A percentile compares a stretch with the other conserved stretches of the same genome.
Conservation (phyloP, 2,888 invertebrate species). For the Metallyticus violacea region DNA sequence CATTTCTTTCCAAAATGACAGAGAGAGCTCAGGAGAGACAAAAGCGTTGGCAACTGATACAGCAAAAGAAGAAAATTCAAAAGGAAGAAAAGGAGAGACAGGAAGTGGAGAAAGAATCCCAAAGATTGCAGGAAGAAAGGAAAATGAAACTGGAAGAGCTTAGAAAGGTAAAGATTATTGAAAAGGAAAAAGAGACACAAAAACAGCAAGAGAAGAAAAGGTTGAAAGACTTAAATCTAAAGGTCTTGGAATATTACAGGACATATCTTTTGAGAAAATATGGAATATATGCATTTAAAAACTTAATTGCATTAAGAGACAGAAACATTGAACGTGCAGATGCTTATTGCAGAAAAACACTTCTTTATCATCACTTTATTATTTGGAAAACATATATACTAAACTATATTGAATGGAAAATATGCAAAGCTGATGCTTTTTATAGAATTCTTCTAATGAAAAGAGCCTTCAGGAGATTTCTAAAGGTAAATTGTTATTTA, state of each 20-base stretch:
- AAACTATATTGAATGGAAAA: conserved; percentile 54
- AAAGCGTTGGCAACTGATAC: conserved; percentile 46
- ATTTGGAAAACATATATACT: not conserved
- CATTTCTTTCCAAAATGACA: conserved; percentile 70
- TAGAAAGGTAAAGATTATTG: conserved; percentile 37
- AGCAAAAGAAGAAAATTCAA: conserved; percentile 52
- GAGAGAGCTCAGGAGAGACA: conserved; percentile 65
- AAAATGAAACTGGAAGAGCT: conserved; percentile 48
- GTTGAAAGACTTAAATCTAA: conserved; percentile 38
- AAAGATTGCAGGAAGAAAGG: conserved; percentile 58
- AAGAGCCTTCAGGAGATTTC: conserved; percentile 36
- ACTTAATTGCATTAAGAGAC: conserved; percentile 42
- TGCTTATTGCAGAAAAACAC: conserved; percentile 49
- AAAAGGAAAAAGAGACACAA: conserved; percentile 48
- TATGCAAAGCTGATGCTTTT: conserved; percentile 44
- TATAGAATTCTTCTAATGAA: conserved; percentile 39
- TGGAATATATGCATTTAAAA: conserved; percentile 29
- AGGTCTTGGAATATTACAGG: conserved; percentile 48
- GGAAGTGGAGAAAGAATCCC: conserved; percentile 58
- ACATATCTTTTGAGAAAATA: conserved; percentile 41
- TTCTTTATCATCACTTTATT: conserved; percentile 47
- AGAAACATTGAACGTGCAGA: conserved; percentile 49
- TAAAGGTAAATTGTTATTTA: not conserved
- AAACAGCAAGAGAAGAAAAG: conserved; percentile 45
- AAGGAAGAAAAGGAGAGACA: conserved; percentile 59